Base-by-base conservation (phyloP, 2,113 vertebrate genomes). In the Lasiurus cinereus region DNA sequence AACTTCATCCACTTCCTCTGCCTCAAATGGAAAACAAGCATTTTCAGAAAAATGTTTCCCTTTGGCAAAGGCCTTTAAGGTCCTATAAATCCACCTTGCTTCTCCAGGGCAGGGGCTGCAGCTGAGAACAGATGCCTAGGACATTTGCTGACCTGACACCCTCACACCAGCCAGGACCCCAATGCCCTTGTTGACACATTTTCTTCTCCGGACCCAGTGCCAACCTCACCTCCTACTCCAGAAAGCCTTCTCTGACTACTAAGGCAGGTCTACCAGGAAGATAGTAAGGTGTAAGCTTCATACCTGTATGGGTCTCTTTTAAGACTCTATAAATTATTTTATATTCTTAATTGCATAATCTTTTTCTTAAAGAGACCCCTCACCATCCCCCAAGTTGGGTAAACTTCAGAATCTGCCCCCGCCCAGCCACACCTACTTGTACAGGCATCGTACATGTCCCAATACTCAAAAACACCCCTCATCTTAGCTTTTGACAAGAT, bases 231-330 rank as follows among this genome's bases (percentile, higher is more conserved):
- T 54, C 76, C 83, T 83, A 5, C 22, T 94, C 39, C 72, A 85
- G 62, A 27, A 91, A 90, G 50, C 93, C 90, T 50, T 86, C 62
- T 70, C 74, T 76, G 46, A 76, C 66, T 72, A 92, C 70, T 46
- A 70, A 69, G 7, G 62, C 21, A 79, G n/a, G 39, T 69, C 39
- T n/a, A 77, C n/a, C 8, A 46, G 19, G 70, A 94, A 59, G 8
- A 52, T 31, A 31, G 24, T 18, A 43, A 82, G 77, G 13, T 88
- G 50, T 59, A 50, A 18, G 24, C n/a, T 67, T 77, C 48, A 67
- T 21, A 52, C 77, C 16, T 50, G 19, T 54, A 52, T 16, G n/a
- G 52, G 70, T 10, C 12, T 50, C 84, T 79, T 62, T 84, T 78
- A 39, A 19, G 9, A 36, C 27, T 56, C n/a, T 76, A 3, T 16